phyloP scores from a whole-genome alignment of 2,797 vertebrate species.

The Leucoraja ocellata region DNA sequence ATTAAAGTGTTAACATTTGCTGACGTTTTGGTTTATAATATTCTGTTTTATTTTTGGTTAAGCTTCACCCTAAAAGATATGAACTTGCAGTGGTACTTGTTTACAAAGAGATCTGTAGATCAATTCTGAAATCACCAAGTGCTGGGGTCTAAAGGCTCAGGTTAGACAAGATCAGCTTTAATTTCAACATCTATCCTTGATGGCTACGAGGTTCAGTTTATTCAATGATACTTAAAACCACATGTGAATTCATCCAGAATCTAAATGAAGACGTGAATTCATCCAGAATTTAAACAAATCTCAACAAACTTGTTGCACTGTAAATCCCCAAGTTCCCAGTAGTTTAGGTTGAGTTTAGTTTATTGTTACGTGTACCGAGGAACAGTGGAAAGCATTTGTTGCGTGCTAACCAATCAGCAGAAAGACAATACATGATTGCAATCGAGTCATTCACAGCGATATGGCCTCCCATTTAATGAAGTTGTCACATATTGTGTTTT shows the following conservation, averaged over 20 bases:
- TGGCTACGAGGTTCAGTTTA: not conserved
- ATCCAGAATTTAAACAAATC: not conserved
- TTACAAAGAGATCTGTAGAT: not conserved
- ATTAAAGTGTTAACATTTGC: not conserved
- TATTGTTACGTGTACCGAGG: no score
- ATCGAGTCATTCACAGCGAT: not conserved
- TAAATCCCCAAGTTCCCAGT: not conserved
- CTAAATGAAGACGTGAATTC: not conserved
- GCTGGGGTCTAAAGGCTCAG: not conserved
- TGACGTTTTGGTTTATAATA: not conserved
- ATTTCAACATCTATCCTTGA: not conserved
- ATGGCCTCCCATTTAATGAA: not conserved
- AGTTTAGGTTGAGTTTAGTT: no score
- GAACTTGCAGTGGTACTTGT: not conserved
- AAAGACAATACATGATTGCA: no score
- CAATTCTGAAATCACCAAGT: not conserved
- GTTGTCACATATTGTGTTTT: not conserved
- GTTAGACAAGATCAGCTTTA: no score
- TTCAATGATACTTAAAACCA: not conserved
- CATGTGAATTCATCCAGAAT: not conserved
- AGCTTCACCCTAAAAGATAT: not conserved
- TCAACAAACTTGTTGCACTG: no score
- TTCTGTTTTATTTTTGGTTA: not conserved
- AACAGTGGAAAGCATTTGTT: no score
- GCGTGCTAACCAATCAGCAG: no score